Conservation (phyloP, 2,888 invertebrate species). For the Ferrisia virgata region DNA sequence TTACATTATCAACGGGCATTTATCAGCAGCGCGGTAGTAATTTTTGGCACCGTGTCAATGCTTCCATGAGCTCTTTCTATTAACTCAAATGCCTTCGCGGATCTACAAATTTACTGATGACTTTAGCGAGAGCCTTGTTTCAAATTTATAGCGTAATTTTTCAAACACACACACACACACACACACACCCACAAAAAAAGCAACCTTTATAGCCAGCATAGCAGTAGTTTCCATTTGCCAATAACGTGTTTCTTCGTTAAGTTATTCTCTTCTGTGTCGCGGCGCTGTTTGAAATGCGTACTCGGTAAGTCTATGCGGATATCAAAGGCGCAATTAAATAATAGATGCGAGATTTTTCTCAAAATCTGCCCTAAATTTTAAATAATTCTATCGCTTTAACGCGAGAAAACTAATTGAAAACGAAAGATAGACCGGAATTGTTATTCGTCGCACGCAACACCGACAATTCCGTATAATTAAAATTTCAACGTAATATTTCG, state of each 20-base stretch:
- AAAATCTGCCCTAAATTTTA: background rate
- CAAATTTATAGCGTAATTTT: conserved; percentile 8
- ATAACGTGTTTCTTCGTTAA: background rate
- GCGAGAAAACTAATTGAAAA: background rate
- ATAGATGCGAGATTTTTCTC: background rate
- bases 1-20: background rate
- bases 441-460: background rate
- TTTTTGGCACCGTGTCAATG: background rate
- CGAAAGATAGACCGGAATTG: background rate
- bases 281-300: too few species aligned
- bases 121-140: background rate
- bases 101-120: conserved; percentile 5
- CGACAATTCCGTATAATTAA: background rate
- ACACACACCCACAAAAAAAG: too few species aligned
- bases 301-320: background rate
- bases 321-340: background rate
- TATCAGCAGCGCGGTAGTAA: background rate
- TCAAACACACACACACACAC: too few species aligned
- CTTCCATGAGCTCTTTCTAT: background rate
- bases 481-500: conserved; percentile 3
- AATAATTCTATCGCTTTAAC: background rate
- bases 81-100: background rate
- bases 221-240: background rate
- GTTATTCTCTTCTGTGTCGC: too few species aligned
- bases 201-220: background rate